These are phyloP conservation scores for Sebastes elongatus DNA, from an alignment of 2,797 vertebrate species.

Conservation along the genomic window DNA sequence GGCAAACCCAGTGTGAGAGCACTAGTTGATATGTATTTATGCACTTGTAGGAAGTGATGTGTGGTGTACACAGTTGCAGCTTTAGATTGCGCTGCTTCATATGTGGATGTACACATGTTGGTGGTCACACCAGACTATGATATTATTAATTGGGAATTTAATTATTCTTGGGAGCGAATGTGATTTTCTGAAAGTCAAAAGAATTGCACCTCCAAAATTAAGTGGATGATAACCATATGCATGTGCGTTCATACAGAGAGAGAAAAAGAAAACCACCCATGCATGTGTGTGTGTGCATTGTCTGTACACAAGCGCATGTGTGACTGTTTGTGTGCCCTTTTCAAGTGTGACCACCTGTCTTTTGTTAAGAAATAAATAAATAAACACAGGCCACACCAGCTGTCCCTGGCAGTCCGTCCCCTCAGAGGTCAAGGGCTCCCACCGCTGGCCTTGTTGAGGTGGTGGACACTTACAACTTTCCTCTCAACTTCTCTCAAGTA, in stretches of 20 bases:
- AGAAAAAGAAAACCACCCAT: conserved; percentile 23
- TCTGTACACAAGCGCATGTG: conserved; percentile 68
- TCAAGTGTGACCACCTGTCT: conserved; percentile 91
- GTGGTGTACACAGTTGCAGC: not conserved
- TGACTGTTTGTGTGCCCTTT: conserved; percentile 83
- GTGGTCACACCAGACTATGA: not conserved
- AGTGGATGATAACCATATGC: conserved; percentile 75
- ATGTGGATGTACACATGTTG: not conserved
- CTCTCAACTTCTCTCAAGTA: conserved; percentile 82
- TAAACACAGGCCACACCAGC: conserved; percentile 86
- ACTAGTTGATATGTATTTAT: conserved; percentile 70
- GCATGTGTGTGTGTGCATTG: conserved; percentile 21
- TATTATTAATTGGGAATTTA: not conserved
- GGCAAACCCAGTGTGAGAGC: conserved; percentile 64
- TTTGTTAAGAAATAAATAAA: conserved; percentile 90
- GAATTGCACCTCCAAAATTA: conserved; percentile 55
- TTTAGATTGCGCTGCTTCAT: not conserved
- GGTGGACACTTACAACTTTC: conserved; percentile 86
- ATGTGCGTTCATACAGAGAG: conserved; percentile 42
- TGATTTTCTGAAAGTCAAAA: conserved; percentile 71
- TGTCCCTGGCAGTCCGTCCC: conserved; percentile 86
- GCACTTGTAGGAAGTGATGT: conserved; percentile 37
- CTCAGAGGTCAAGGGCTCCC: conserved; percentile 89
- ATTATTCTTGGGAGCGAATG: not conserved
- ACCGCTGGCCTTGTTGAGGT: conserved; percentile 87